Evolutionary conservation across 2,797 vertebrate species (phyloP).

Genomic region (Darevskia mixta): DNA sequence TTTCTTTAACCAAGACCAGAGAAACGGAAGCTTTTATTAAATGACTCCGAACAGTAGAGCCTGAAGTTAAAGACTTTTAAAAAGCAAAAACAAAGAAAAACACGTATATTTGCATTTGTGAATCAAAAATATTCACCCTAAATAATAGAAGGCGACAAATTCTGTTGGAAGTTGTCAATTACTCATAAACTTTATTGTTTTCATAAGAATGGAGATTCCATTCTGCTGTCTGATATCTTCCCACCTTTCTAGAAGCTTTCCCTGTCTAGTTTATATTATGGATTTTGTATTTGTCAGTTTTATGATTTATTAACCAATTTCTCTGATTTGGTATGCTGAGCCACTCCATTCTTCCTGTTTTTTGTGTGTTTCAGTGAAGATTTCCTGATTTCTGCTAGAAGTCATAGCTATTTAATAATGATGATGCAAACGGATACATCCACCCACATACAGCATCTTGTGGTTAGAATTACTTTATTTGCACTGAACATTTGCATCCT

Average conservation of each 20-base stretch:
- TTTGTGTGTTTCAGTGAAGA: not conserved
- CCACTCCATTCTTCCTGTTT: not conserved
- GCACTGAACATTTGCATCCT: conserved; percentile 7
- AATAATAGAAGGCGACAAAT: not conserved
- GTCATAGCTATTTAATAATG: conserved; percentile 9
- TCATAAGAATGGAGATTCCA: not conserved
- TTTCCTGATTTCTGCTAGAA: conserved; percentile 4
- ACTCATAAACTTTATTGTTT: not conserved
- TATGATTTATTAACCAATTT: not conserved
- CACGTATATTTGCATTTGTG: not conserved
- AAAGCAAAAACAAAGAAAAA: not conserved
- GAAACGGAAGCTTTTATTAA: not conserved
- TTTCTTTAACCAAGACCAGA: not conserved
- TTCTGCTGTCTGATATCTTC: not conserved
- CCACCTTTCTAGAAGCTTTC: no score
- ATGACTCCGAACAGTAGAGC: not conserved
- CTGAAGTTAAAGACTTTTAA: not conserved
- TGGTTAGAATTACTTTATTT: conserved; percentile 22
- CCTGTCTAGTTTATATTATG: not conserved
- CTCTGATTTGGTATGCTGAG: not conserved
- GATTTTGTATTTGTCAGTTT: not conserved
- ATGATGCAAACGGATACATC: conserved; percentile 19
- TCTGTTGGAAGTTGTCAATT: not conserved
- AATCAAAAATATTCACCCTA: not conserved
- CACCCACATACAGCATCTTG: conserved; percentile 23